Evolutionary conservation across 2,113 vertebrate genomes (phyloP), one percentile per base, ranked within the genome.

Genomic region (Acinonyx jubatus): DNA sequence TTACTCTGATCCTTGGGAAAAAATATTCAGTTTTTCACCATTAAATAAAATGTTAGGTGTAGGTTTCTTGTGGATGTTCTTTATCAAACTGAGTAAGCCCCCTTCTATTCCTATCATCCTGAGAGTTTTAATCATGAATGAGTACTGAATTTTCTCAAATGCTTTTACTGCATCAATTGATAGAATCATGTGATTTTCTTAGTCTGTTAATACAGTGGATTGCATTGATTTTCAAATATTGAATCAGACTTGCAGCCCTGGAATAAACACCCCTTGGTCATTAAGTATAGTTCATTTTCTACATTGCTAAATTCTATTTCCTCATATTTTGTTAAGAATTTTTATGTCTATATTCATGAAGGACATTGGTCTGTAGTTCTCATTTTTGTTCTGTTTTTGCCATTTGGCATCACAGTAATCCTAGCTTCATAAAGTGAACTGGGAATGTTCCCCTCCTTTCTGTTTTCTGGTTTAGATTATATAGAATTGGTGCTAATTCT

Each of bases 171-270:
- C 61, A 84, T 84, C 61, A 84, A 33, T 23, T 66, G 38, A 66
- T n/a, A 48, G 18, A 65, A 66, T 84, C 18, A 33, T 85, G 29
- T 66, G 61, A 85, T 9, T 21, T 66, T 85, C 38, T 66, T 65
- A 66, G 61, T 85, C 38, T 85, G 11, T 48, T 66, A 85, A 85
- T 85, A 66, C 15, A 29, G 41, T 68, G 19, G 41, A 48, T 68
- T 68, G 48, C 63, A 91, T 4, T 76, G 19, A 69, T 45, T 69
- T 97, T 92, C 50, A 96, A 92, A 74, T 80, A 90, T 5, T 74
- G 48, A 74, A 95, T 27, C 52, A 93, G 7, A 21, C 33, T 74
- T 76, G 57, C 10, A 45, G 41, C 48, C 50, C 12, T 69, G 23
- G 9, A 93, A 82, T 76, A 87, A 87, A 57, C 3, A 21, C 61